phyloP scores from a whole-genome alignment of 2,797 vertebrate species.

The Anisognathus igniventris region DNA sequence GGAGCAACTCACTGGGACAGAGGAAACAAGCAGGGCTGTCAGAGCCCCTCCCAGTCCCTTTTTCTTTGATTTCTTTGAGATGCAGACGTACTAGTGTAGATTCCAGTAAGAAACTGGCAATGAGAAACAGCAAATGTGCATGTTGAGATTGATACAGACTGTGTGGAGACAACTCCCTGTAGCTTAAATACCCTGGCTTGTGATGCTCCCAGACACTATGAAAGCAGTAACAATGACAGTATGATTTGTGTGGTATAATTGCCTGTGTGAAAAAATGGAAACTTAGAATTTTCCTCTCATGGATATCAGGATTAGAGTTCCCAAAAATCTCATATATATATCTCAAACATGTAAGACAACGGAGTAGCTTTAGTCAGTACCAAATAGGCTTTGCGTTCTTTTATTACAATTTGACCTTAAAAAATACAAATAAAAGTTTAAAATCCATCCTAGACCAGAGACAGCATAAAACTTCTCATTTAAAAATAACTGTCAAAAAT shows the following conservation, averaged over 20 bases:
- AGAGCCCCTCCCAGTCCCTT: not conserved
- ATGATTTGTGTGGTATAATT: not conserved
- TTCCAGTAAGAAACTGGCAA: not conserved
- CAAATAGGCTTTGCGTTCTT: not conserved
- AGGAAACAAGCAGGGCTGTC: not conserved
- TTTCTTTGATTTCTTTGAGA: not conserved
- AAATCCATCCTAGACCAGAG: not conserved
- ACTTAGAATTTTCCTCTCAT: not conserved
- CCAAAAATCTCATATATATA: not conserved
- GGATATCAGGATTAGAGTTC: not conserved
- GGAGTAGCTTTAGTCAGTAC: not conserved
- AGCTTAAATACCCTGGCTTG: not conserved
- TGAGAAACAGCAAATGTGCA: not conserved
- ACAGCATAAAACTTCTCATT: not conserved
- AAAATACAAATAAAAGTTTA: not conserved
- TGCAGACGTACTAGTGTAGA: accelerated
- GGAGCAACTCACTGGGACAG: not conserved
- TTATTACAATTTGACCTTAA: not conserved
- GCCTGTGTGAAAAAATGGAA: not conserved
- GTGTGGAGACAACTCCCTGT: not conserved
- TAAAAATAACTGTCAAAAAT: not conserved
- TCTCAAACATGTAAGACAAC: not conserved
- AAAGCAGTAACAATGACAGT: not conserved
- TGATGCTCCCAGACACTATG: not conserved
- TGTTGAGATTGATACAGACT: not conserved